Conservation (phyloP, 2,888 invertebrate species). For the Eristalis tenax region DNA sequence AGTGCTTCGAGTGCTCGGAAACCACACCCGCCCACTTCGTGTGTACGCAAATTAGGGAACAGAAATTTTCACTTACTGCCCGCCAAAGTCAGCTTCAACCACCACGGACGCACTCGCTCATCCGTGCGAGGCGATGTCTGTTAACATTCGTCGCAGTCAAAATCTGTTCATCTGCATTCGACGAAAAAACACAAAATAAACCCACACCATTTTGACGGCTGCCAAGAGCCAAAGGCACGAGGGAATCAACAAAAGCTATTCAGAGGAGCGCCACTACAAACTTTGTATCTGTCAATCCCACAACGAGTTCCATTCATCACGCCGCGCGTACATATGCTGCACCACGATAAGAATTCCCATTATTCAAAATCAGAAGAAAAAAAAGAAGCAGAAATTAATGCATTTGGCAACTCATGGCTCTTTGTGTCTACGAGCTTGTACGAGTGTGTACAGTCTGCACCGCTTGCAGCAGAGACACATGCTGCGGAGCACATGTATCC, state of each 20-base stretch:
- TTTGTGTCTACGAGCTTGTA: no score
- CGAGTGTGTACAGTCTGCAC: neutral
- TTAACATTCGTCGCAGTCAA: neutral
- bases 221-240: neutral
- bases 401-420: constrained; percentile 55
- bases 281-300: constrained; percentile 61
- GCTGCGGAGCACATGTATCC: neutral
- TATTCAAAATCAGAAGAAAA: constrained; percentile 26
- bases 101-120: neutral
- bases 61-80: neutral
- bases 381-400: constrained; percentile 1
- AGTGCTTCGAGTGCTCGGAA: no score
- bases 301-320: constrained; percentile 60
- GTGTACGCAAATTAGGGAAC: neutral
- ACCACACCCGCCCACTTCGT: no score
- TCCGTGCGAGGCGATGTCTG: neutral
- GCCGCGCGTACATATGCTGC: neutral
- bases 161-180: constrained; percentile 15
- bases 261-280: constrained; percentile 49
- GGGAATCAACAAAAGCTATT: constrained; percentile 27
- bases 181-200: neutral
- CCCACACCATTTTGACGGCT: neutral
- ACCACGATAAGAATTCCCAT: constrained; percentile 52
- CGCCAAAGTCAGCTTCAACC: neutral
- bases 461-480: constrained; percentile 14